Conservation (phyloP, 2,113 vertebrate genomes). For the Sakesphorus luctuosus region DNA sequence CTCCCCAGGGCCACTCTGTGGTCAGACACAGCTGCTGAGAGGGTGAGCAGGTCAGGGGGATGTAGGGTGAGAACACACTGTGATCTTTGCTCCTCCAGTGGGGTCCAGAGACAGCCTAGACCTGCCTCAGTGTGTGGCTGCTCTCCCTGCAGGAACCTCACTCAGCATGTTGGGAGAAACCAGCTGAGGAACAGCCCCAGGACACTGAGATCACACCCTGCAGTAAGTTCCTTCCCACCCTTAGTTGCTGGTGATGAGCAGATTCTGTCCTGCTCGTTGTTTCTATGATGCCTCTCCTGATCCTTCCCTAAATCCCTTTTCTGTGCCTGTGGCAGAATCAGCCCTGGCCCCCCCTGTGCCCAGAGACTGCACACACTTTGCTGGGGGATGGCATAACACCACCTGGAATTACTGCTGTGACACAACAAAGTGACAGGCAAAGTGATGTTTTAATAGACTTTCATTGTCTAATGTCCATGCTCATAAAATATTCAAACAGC, state of each 20-base stretch:
- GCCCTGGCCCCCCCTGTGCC: not conserved
- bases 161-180: fast-evolving
- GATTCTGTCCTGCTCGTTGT: not conserved
- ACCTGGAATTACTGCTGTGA: not conserved
- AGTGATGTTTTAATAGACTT: not conserved
- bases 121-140: fast-evolving
- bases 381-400: not conserved
- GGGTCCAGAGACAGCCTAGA: not conserved
- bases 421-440: not conserved
- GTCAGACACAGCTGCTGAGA: not conserved
- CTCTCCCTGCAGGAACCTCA: not conserved
- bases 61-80: not conserved
- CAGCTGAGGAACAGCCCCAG: not conserved
- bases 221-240: not conserved
- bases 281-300: not conserved
- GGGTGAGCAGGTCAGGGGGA: fast-evolving
- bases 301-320: fast-evolving
- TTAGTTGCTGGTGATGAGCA: not conserved
- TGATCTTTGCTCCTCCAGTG: fast-evolving
- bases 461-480: not conserved
- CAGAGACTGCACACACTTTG: fast-evolving
- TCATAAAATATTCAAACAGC: not conserved
- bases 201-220: fast-evolving
- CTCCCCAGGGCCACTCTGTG: not conserved
- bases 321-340: fast-evolving